Evolutionary conservation across 2,797 vertebrate species (phyloP).

Genomic region (Mallotus villosus): DNA sequence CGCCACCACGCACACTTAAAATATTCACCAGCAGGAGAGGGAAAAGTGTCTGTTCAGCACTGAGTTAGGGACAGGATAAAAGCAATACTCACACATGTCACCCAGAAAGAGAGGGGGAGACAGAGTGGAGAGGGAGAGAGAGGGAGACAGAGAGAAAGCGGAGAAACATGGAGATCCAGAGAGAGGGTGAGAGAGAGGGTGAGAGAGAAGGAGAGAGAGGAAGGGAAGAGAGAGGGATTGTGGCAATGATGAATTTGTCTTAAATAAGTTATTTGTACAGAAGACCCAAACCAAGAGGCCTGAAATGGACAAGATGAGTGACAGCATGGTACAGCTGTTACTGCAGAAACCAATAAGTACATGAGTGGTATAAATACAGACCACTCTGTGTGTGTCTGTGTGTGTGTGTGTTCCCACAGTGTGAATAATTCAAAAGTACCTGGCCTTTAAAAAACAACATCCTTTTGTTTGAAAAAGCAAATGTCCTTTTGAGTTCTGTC

Average conservation of each 20-base stretch:
- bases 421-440: slow-evolving; percentile 24
- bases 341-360: slow-evolving; percentile 6
- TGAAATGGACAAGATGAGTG: slow-evolving; percentile 16
- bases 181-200: not conserved
- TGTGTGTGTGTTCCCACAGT: slow-evolving; percentile 1
- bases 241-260: slow-evolving; percentile 44
- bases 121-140: not conserved
- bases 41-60: slow-evolving; percentile 56
- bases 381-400: slow-evolving; percentile 2
- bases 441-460: slow-evolving; percentile 4
- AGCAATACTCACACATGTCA: slow-evolving; percentile 47
- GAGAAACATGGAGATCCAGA: not conserved
- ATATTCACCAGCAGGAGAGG: slow-evolving; percentile 51
- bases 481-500: slow-evolving; percentile 8
- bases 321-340: slow-evolving; percentile 16
- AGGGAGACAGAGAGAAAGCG: not conserved
- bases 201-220: not conserved
- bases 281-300: slow-evolving; percentile 1
- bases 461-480: slow-evolving; percentile 15
- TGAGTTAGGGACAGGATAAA: slow-evolving; percentile 52
- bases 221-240: slow-evolving; percentile 14
- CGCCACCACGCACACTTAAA: slow-evolving; percentile 45
- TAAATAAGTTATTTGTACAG: slow-evolving; percentile 52
- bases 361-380: slow-evolving; percentile 14
- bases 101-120: slow-evolving; percentile 8